Evolutionary conservation across 2,888 invertebrate genomes (phyloP), one percentile per base, ranked within the genome.

Genomic region (Digitonthophagus gazella): DNA sequence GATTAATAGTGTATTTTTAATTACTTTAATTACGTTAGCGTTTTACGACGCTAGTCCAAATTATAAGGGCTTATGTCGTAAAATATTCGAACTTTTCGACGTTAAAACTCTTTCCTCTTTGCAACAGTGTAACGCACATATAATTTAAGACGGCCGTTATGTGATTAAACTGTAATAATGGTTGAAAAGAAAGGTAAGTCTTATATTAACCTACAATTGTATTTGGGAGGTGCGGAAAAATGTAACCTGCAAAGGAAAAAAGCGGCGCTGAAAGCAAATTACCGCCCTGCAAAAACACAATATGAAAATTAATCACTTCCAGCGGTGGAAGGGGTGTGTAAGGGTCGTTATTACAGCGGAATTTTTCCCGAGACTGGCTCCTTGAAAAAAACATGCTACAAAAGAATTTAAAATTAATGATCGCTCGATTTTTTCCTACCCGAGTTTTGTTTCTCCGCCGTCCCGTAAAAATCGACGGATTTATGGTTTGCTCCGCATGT

Each of bases 401-500:
- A 61, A 61, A 61, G 61, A 61, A 61, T 61, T 61, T 61, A 61
- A 61, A 61, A 61, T 61, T 61, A 61, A 61, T 61, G 61, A 20
- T 18, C 20, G 61, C 61, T 61, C 20, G 18, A 61, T 61, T 61
- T 61, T 61, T 61, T 61, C 61, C 18, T 8, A 18, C 8, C 20
- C 20, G n/a, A 5, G 61, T 61, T 61, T 61, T 61, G 15, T 57
- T 57, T 57, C 57, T 19, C 61, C 18, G 61, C n/a, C 61, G n/a
- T 15, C n/a, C n/a, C 61, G 19, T 61, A 16, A 61, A 61, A 61
- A 61, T 61, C 20, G 61, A 61, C 61, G 20, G 19, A 19, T 61
- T 61, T 61, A 61, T 61, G n/a, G 16, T 15, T 15, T 57, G 14
- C 14, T 57, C 57, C 4, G n/a, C 11, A 11, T n/a, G n/a, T n/a